Evolutionary conservation across 2,113 vertebrate species (phyloP), one percentile per base, ranked within the genome.

Genomic region (Toxotes chatareus): DNA sequence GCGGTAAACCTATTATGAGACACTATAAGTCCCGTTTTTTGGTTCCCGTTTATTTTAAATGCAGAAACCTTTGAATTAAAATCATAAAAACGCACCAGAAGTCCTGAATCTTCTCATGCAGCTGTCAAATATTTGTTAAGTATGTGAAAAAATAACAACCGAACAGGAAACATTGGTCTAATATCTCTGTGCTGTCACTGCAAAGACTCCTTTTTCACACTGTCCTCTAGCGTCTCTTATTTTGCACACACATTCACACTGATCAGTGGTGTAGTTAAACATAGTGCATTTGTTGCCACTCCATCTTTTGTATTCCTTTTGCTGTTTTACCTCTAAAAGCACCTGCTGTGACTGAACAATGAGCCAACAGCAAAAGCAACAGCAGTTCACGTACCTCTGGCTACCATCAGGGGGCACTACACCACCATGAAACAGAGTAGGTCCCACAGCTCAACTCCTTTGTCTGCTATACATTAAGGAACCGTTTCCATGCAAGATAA

Each of bases 331-430:
- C 32, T 77, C 73, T 62, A 23, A 80, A 84, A 74, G 36, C 47
- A 47, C 12, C 85, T 16, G 78, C 79, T 82, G 65, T 83, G 80
- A 89, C 82, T 88, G 83, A 88, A 75, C 91, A 91, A 90, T 89
- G 78, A 86, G 82, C 32, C 56, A 31, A 40, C 53, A 74, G 34
- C 70, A 49, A 38, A 36, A 27, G 70, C 27, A 19, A 3, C 23
- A 59, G 27, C 49, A 49, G 44, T 36, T 56, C 71, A 19, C 34
- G n/a, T 57, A 32, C 64, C 7, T 0, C 23, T 3, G 0, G 0
- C 0, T 13, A 46, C 90, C 94, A 94, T 89, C 60, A 92, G 95
- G 94, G 93, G 94, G 91, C 94, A 95, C 83, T 95, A 66, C 70
- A 91, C 86, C 4, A 60, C 94, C 91, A 81, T 32, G 36, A 70